These are phyloP conservation scores for Morus bassanus DNA, from an alignment of 2,797 vertebrate species.

Conservation along the genomic window DNA sequence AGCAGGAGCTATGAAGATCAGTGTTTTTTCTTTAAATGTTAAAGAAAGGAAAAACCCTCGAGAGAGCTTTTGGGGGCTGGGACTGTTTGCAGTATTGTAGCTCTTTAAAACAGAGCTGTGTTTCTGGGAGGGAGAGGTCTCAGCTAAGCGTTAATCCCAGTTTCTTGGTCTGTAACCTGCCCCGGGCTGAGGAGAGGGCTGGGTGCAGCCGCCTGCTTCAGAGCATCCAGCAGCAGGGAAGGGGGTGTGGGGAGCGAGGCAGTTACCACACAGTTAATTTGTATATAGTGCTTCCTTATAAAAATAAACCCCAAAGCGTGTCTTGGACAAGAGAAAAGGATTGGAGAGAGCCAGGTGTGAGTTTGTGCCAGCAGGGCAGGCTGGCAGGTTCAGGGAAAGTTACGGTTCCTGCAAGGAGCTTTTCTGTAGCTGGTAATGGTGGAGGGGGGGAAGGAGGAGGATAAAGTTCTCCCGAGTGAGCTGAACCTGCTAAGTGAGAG, in stretches of 20 bases:
- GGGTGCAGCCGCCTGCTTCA: background rate
- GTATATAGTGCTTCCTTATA: rapidly evolving
- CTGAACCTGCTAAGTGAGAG: background rate
- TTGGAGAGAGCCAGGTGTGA: background rate
- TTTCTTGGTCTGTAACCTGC: background rate
- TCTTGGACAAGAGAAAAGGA: background rate
- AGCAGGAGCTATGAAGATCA: background rate
- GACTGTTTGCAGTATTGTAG: background rate
- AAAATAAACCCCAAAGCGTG: background rate
- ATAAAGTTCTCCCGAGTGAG: background rate
- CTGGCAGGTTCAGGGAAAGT: background rate
- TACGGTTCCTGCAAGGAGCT: background rate
- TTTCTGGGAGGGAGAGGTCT: background rate
- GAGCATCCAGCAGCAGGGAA: background rate
- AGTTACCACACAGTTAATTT: background rate
- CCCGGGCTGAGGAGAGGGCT: background rate
- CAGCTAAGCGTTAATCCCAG: background rate
- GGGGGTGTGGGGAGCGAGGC: background rate
- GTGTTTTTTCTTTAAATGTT: background rate
- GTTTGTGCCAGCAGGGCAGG: background rate
- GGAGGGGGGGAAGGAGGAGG: background rate
- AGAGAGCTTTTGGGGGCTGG: background rate
- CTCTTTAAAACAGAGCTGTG: background rate
- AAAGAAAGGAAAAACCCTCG: background rate
- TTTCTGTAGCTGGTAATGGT: background rate